phyloP scores from a whole-genome alignment of 2,113 vertebrate genomes.

The Cochlearius cochlearius region DNA sequence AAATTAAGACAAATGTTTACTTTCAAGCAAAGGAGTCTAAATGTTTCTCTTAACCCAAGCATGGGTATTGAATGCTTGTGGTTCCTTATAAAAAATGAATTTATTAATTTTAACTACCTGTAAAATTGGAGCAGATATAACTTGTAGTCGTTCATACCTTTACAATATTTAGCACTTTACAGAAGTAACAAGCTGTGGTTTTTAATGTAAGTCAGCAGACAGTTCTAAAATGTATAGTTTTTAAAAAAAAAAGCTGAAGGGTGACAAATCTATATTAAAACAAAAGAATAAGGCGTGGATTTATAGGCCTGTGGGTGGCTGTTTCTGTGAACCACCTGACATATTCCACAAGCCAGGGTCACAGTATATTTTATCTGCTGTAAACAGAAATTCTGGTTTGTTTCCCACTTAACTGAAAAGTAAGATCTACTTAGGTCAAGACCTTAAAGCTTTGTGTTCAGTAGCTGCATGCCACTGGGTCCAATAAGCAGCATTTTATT shows the following conservation, averaged over 20 bases:
- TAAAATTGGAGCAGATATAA: not conserved
- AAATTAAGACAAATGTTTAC: constrained; percentile 60
- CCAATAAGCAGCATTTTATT: not conserved
- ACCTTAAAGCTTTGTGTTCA: not conserved
- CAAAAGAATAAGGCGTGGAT: not conserved
- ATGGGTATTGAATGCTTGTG: constrained; percentile 5
- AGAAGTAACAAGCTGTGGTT: not conserved
- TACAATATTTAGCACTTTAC: not conserved
- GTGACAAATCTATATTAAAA: not conserved
- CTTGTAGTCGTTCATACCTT: constrained; percentile 13
- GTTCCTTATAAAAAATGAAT: constrained; percentile 25
- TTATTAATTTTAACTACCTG: not conserved
- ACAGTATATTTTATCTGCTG: not conserved
- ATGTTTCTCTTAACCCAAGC: constrained; percentile 2
- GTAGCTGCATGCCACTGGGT: not conserved
- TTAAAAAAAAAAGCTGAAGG: not conserved
- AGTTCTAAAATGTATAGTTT: not conserved
- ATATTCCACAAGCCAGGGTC: not conserved
- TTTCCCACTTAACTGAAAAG: not conserved
- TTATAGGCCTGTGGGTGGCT: not conserved
- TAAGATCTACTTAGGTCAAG: not conserved
- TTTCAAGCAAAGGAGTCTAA: constrained; percentile 2
- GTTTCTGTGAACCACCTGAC: not conserved
- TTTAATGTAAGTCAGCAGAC: not conserved
- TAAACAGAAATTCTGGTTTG: not conserved